Conservation (phyloP, 2,888 invertebrate species). For the Incurvaria masculella region DNA sequence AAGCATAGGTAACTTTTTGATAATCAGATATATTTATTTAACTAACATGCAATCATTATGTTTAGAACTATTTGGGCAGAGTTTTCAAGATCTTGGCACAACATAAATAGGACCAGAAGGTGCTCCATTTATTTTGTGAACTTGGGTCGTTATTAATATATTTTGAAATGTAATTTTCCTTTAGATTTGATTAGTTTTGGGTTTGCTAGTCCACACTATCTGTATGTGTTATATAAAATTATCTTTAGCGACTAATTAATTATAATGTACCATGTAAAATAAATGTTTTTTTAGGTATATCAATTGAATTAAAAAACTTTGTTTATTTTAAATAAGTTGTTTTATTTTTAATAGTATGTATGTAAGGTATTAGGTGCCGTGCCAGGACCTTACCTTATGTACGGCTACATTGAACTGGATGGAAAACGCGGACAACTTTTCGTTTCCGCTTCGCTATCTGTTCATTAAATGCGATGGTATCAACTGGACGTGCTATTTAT, state of each 20-base stretch:
- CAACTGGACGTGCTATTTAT: conserved; percentile 6
- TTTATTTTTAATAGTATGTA: conserved; percentile 30
- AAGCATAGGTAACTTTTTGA: too few species aligned
- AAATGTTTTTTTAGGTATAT: conserved; percentile 49
- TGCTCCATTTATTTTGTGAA: too few species aligned
- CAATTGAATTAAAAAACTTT: conserved; percentile 53
- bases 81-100: too few species aligned
- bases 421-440: too few species aligned
- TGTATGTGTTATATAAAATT: conserved; percentile 49
- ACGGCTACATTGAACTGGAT: too few species aligned
- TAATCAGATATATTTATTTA: too few species aligned
- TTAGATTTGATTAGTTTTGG: conserved; percentile 44
- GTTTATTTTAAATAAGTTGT: conserved; percentile 45
- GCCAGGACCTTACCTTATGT: too few species aligned
- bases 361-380: conserved; percentile 7
- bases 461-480: too few species aligned
- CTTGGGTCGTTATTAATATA: too few species aligned
- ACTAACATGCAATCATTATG: too few species aligned
- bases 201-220: conserved; percentile 54
- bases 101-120: too few species aligned
- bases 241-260: conserved; percentile 50
- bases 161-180: background rate
- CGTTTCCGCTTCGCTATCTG: conserved; percentile 13
- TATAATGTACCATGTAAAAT: conserved; percentile 55
- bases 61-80: too few species aligned